Evolutionary conservation across 2,113 vertebrate species (phyloP).

Genomic region (Eclectus roratus): DNA sequence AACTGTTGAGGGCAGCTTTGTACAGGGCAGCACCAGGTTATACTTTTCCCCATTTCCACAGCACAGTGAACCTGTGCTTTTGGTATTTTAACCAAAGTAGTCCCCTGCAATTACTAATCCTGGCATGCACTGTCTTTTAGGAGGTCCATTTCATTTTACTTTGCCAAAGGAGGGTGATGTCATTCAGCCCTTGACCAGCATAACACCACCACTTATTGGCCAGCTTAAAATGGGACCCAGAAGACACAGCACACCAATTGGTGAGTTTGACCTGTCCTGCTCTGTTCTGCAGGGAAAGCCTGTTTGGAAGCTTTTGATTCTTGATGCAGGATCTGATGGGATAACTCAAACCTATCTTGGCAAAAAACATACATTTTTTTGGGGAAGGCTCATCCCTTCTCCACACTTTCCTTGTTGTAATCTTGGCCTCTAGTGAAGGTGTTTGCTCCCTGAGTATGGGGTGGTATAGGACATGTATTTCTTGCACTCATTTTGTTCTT

Average conservation of each 20-base stretch:
- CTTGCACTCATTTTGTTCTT: neutral
- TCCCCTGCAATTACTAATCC: neutral
- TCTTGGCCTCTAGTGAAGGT: neutral
- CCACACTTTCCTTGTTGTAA: neutral
- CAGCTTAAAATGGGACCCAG: conserved; percentile 89
- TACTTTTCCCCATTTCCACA: neutral
- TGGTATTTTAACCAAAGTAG: neutral
- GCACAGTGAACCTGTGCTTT: neutral
- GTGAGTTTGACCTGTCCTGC: conserved; percentile 72
- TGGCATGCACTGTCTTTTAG: conserved; percentile 61
- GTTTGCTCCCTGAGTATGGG: neutral
- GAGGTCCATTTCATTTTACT: conserved; percentile 86
- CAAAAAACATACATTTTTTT: neutral
- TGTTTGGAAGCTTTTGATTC: neutral
- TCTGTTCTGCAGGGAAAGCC: neutral
- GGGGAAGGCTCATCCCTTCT: neutral
- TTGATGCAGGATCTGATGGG: neutral
- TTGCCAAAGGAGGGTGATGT: conserved; percentile 88
- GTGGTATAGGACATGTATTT: neutral
- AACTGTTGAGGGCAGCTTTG: neutral
- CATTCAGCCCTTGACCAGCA: conserved; percentile 79
- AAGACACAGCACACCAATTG: conserved; percentile 96
- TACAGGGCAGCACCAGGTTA: neutral
- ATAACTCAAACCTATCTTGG: neutral
- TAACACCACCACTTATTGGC: conserved; percentile 84